Percentiles rank a stretch among this genome's conserved stretches.
Evolutionary conservation across 2,888 invertebrate genomes (phyloP).

Genomic region (Empis stercorea): DNA sequence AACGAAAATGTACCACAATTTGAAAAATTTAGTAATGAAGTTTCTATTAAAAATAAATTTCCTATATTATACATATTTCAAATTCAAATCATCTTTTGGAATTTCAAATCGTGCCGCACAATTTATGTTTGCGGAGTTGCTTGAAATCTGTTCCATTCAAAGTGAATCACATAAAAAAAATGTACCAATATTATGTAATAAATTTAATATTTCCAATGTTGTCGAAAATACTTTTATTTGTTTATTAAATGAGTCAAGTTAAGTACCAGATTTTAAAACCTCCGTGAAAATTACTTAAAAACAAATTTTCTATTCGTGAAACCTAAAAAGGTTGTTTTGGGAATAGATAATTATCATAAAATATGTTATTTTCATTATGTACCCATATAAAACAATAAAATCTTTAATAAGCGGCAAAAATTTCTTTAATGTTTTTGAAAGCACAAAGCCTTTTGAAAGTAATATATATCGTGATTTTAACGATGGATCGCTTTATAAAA

Average conservation of each 20-base stretch:
- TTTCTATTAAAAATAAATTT: not conserved
- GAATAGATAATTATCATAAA: conserved; percentile 3
- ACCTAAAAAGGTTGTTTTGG: not conserved
- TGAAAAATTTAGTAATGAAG: not conserved
- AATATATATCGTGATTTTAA: conserved; percentile 1
- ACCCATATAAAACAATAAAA: conserved; percentile 3
- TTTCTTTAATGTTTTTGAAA: conserved; percentile 1
- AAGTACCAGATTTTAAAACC: not conserved
- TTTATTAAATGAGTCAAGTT: not conserved
- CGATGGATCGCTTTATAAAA: conserved; percentile 3
- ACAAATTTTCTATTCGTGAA: not conserved
- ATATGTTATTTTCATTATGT: conserved; percentile 3
- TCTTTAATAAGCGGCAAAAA: not conserved
- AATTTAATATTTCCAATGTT: not conserved
- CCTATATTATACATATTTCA: not conserved
- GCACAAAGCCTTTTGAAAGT: not conserved
- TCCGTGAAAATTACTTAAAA: not conserved
- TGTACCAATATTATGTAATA: not conserved
- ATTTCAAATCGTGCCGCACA: not conserved
- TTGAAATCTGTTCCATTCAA: not conserved
- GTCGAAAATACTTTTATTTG: not conserved
- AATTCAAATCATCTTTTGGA: not conserved
- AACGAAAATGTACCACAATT: not conserved
- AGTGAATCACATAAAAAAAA: not conserved
- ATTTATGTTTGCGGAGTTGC: not conserved